These are phyloP conservation scores for Sitta europaea DNA, from an alignment of 2,113 vertebrate genomes.

Conservation along the genomic window DNA sequence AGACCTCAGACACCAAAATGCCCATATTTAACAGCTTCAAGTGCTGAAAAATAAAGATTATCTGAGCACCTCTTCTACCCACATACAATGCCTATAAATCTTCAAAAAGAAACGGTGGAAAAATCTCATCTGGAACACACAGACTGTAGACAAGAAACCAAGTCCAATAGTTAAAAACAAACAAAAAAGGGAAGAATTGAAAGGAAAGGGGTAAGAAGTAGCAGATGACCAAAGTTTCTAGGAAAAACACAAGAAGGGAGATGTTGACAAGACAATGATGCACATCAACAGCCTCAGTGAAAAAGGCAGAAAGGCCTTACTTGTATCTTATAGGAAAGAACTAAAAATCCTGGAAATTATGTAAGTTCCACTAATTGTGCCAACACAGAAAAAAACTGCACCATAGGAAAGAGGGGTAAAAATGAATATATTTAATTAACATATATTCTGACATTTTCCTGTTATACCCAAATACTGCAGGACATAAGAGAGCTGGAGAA, in stretches of 20 bases:
- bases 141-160: not conserved
- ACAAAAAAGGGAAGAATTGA: not conserved
- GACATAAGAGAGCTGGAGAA: not conserved
- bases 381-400: not conserved
- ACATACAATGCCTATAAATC: not conserved
- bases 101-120: not conserved
- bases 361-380: not conserved
- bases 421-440: fast-evolving
- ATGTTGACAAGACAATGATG: not conserved
- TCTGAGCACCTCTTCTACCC: not conserved
- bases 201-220: not conserved
- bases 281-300: not conserved
- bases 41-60: not conserved
- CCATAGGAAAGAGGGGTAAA: fast-evolving
- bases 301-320: not conserved
- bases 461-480: not conserved
- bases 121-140: not conserved
- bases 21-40: not conserved
- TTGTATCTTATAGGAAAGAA: not conserved
- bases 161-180: not conserved
- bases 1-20: not conserved
- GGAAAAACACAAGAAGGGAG: constrained; percentile 1
- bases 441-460: too few relatives aligned
- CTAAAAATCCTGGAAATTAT: not conserved
- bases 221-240: not conserved